Conservation (phyloP, 1,140 invertebrate genomes). For the Leptoteleia sp. region DNA sequence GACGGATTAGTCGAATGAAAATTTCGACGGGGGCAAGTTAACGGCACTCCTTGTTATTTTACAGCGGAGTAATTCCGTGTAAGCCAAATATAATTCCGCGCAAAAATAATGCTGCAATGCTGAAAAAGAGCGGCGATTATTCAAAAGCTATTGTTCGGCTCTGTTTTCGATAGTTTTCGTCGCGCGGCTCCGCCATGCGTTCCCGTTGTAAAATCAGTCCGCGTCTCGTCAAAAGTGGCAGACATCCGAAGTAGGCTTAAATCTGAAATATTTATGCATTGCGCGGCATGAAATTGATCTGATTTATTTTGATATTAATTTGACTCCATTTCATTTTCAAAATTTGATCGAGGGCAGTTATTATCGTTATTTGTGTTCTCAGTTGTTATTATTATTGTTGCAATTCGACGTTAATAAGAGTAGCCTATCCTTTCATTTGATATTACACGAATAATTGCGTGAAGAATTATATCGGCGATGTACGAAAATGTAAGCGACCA, state of each 20-base stretch:
- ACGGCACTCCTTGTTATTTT: conserved; percentile 44
- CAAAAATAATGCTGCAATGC: conserved; percentile 43
- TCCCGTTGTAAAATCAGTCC: not conserved
- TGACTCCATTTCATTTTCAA: no score
- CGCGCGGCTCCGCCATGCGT: not conserved
- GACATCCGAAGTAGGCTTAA: not conserved
- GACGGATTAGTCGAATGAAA: conserved; percentile 48
- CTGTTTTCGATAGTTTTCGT: conserved; percentile 3
- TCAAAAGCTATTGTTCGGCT: conserved; percentile 31
- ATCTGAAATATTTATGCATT: not conserved
- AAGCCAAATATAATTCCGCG: conserved; percentile 53
- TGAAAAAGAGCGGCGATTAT: conserved; percentile 49
- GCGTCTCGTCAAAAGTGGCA: not conserved
- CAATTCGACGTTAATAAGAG: no score
- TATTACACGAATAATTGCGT: no score
- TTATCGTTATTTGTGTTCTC: no score
- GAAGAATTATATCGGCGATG: no score
- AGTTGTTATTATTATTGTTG: no score
- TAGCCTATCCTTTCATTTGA: no score
- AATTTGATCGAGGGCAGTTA: no score
- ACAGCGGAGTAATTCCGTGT: conserved; percentile 43
- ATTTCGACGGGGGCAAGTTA: conserved; percentile 47
- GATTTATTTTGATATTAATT: not conserved
- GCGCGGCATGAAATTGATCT: not conserved
- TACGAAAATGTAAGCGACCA: no score